Evolutionary conservation across 2,113 vertebrate species (phyloP).

Genomic region (Sula dactylatra): DNA sequence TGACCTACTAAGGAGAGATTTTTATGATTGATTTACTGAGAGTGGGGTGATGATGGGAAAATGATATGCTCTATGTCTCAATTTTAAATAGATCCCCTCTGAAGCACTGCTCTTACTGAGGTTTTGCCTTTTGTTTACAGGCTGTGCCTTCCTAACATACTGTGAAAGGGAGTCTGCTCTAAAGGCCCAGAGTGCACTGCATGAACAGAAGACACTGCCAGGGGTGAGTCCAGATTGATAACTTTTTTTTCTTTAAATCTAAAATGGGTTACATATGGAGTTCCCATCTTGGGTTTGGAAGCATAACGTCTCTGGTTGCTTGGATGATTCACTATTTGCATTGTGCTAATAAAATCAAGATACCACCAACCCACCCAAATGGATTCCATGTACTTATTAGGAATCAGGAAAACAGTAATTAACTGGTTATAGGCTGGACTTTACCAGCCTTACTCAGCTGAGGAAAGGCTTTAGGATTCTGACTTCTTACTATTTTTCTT

Average conservation of each 20-base stretch:
- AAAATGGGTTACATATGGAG: not conserved
- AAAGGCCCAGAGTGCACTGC: too few relatives aligned
- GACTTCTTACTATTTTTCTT: not conserved
- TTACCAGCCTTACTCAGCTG: not conserved
- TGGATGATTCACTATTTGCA: not conserved
- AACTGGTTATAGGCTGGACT: not conserved
- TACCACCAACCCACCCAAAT: not conserved
- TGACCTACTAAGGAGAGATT: not conserved
- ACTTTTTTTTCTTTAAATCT: not conserved
- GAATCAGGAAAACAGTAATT: not conserved
- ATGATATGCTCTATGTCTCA: not conserved
- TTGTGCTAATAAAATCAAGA: not conserved
- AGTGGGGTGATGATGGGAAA: not conserved
- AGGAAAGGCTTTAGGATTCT: not conserved
- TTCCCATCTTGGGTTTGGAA: not conserved
- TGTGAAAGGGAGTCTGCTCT: constrained; percentile 84
- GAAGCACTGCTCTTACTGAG: not conserved
- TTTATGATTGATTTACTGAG: not conserved
- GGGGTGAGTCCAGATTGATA: constrained; percentile 74
- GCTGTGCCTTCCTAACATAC: constrained; percentile 86
- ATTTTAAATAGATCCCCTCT: not conserved
- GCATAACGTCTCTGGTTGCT: not conserved
- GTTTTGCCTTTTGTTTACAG: constrained; percentile 58
- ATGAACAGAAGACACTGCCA: too few relatives aligned
- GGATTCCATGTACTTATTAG: not conserved